A percentile compares a stretch with the other conserved stretches of the same genome.
These are phyloP conservation scores for Leucoraja erinaceus DNA, from an alignment of 2,113 vertebrate genomes.

Conservation along the genomic window DNA sequence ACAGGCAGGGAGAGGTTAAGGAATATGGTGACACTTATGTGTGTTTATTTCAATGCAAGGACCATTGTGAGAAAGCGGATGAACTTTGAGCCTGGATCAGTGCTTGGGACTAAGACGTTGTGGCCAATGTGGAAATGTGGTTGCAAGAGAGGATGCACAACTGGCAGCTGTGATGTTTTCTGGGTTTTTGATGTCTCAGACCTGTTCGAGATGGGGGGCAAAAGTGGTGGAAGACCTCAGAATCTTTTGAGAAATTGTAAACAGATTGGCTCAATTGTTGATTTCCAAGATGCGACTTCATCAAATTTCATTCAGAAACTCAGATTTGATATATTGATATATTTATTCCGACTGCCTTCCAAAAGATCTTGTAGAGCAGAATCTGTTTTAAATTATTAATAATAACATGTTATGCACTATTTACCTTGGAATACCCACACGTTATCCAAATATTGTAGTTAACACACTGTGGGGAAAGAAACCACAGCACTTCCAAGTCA, in stretches of 20 bases:
- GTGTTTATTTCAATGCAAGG: too few species aligned
- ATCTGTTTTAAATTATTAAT: neutral
- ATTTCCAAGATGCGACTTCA: neutral
- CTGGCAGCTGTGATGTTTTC: too few species aligned
- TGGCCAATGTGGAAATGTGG: too few species aligned
- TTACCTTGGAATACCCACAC: neutral
- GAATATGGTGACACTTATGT: too few species aligned
- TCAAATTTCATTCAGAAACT: neutral
- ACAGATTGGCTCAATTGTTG: neutral
- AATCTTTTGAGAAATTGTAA: neutral
- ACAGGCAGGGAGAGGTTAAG: too few species aligned
- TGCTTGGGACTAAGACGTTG: too few species aligned
- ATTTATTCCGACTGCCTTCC: neutral
- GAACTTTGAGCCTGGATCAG: too few species aligned
- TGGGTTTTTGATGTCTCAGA: too few species aligned
- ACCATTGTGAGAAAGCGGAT: too few species aligned
- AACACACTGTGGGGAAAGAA: neutral
- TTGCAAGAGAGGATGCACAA: too few species aligned
- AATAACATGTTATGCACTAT: neutral
- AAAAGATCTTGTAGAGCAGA: neutral
- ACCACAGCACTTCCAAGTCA: neutral
- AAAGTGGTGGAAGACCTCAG: neutral
- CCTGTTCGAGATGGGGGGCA: too few species aligned
- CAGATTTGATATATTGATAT: neutral
- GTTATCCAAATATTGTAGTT: neutral